Evolutionary conservation across 1,140 invertebrate species (phyloP).

Genomic region (Hirudo medicinalis): DNA sequence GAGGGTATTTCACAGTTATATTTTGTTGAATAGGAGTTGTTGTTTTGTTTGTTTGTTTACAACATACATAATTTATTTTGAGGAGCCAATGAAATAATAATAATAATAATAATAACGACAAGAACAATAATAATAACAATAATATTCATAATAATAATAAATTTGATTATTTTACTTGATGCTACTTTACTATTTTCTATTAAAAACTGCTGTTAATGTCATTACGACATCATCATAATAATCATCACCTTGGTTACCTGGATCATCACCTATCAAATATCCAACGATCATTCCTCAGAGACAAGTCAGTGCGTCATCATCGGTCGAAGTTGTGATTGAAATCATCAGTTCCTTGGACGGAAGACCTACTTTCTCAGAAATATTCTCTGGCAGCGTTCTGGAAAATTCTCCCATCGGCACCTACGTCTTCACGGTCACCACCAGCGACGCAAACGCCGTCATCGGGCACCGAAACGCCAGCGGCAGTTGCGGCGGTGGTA

Average conservation of each 20-base stretch:
- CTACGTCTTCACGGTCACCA: conserved; percentile 1
- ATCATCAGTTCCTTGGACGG: not conserved
- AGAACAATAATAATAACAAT: not conserved
- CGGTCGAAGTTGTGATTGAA: not conserved
- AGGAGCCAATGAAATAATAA: no score
- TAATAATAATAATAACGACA: not conserved
- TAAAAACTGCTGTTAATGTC: not conserved
- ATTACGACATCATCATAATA: not conserved
- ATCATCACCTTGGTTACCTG: not conserved
- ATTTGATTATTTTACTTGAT: not conserved
- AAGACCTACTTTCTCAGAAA: not conserved
- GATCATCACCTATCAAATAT: not conserved
- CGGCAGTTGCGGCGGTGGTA: not conserved
- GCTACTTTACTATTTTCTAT: not conserved
- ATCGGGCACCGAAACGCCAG: not conserved
- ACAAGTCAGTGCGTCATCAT: no score
- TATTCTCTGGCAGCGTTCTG: not conserved
- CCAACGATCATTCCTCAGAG: not conserved
- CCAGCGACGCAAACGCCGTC: not conserved
- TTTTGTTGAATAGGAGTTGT: no score
- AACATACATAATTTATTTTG: no score
- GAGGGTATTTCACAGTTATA: no score
- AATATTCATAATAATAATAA: not conserved
- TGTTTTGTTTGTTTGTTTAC: no score
- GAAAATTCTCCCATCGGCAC: conserved; percentile 5